phyloP scores from a whole-genome alignment of 2,888 invertebrate species.

The Troides oblongomaculatus region DNA sequence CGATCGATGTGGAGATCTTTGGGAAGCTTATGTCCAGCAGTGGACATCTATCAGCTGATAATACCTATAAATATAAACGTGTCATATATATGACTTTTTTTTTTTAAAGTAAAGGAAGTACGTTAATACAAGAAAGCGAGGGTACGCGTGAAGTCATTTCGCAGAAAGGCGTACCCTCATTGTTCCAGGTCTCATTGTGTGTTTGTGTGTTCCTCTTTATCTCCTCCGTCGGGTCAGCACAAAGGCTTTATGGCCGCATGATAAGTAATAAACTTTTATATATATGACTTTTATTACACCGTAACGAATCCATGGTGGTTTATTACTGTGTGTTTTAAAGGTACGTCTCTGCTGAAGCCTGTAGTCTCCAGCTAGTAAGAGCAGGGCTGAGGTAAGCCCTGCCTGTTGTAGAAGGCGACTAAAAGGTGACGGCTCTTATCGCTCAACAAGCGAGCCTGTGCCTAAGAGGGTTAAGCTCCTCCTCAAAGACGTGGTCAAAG shows the following conservation, averaged over 20 bases:
- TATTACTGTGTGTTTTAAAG: background rate
- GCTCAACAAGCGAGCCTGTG: too few relatives aligned
- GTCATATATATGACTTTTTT: constrained; percentile 21
- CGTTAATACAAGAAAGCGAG: constrained; percentile 9
- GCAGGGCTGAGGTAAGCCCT: too few relatives aligned
- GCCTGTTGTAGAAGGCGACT: too few relatives aligned
- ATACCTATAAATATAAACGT: background rate
- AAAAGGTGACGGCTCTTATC: too few relatives aligned
- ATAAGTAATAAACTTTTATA: constrained; percentile 23
- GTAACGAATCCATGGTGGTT: constrained; percentile 2
- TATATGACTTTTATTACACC: constrained; percentile 23
- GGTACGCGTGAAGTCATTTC: constrained; percentile 30
- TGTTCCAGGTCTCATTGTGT: constrained; percentile 31
- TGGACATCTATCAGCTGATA: too few relatives aligned
- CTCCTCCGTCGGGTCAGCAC: constrained; percentile 14
- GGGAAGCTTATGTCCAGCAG: too few relatives aligned
- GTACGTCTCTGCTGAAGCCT: too few relatives aligned
- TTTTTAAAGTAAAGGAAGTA: constrained; percentile 10
- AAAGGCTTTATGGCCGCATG: constrained; percentile 20
- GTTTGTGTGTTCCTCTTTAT: constrained; percentile 34
- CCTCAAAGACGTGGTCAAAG: too few relatives aligned
- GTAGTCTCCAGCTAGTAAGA: too few relatives aligned
- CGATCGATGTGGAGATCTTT: too few relatives aligned
- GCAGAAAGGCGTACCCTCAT: constrained; percentile 29
- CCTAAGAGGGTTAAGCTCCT: too few relatives aligned